Evolutionary conservation across 2,113 vertebrate species (phyloP).

Genomic region (Gopherus flavomarginatus): DNA sequence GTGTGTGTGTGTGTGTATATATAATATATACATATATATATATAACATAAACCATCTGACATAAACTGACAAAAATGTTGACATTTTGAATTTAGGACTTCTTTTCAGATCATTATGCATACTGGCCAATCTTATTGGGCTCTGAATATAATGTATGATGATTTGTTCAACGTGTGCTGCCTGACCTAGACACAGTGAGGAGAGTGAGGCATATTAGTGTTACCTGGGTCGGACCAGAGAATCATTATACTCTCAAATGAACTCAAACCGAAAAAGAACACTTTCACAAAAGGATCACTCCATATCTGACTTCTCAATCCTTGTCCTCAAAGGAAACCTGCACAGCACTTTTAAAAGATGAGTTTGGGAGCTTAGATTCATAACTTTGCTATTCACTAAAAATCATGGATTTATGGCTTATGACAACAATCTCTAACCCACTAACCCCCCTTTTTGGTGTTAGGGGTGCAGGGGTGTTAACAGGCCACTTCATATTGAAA

Average conservation of each 20-base stretch:
- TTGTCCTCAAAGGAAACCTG: not conserved
- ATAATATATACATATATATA: too few species aligned
- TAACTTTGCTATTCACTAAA: not conserved
- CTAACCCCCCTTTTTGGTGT: not conserved
- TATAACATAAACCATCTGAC: not conserved
- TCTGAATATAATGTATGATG: not conserved
- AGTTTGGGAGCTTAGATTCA: not conserved
- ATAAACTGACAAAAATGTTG: conserved; percentile 5
- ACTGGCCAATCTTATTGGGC: not conserved
- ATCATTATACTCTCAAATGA: not conserved
- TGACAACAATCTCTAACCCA: not conserved
- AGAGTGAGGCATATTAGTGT: not conserved
- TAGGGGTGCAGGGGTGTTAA: not conserved
- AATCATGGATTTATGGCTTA: not conserved
- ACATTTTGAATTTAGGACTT: not conserved
- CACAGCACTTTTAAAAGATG: not conserved
- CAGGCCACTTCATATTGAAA: not conserved
- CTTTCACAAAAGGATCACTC: not conserved
- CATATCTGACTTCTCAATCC: not conserved
- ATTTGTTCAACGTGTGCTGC: fast-evolving
- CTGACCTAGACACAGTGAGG: not conserved
- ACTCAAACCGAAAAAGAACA: not conserved
- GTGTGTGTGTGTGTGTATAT: too few species aligned
- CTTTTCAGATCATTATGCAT: not conserved
- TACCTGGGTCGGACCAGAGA: not conserved